Conservation (phyloP, 2,113 vertebrate genomes). For the Microcebus griseorufus region DNA sequence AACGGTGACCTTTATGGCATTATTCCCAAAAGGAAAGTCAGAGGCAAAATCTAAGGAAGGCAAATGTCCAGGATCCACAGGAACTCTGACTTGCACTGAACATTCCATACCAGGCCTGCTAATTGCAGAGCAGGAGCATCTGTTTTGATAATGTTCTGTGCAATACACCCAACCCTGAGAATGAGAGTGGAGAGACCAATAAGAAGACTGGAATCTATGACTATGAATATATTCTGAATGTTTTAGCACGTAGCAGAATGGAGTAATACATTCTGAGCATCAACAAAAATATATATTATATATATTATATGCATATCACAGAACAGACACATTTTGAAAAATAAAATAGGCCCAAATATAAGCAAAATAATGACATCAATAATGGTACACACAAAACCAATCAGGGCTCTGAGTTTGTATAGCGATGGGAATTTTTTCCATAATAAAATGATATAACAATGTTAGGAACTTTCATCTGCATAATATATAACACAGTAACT, state of each 20-base stretch:
- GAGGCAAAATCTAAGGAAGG: conserved; percentile 9
- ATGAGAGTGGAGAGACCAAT: not conserved
- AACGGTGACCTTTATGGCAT: conserved; percentile 53
- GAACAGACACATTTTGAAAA: not conserved
- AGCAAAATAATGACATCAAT: not conserved
- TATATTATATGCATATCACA: not conserved
- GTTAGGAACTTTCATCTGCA: not conserved
- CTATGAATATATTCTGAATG: not conserved
- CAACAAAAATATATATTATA: not conserved
- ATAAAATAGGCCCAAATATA: not conserved
- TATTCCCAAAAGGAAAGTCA: conserved; percentile 50
- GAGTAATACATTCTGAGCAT: not conserved
- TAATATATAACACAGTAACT: not conserved
- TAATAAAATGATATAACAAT: conserved; percentile 18
- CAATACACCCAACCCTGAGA: not conserved
- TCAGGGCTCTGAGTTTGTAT: not conserved
- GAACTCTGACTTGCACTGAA: not conserved
- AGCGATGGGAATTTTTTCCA: not conserved
- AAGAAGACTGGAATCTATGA: not conserved
- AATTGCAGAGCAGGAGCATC: not conserved
- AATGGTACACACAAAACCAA: not conserved
- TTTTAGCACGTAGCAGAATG: not conserved
- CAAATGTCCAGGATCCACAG: not conserved
- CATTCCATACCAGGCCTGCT: not conserved
- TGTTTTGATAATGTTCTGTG: conserved; percentile 2